phyloP scores from a whole-genome alignment of 2,797 vertebrate genomes.

The Eulemur albifrons region DNA sequence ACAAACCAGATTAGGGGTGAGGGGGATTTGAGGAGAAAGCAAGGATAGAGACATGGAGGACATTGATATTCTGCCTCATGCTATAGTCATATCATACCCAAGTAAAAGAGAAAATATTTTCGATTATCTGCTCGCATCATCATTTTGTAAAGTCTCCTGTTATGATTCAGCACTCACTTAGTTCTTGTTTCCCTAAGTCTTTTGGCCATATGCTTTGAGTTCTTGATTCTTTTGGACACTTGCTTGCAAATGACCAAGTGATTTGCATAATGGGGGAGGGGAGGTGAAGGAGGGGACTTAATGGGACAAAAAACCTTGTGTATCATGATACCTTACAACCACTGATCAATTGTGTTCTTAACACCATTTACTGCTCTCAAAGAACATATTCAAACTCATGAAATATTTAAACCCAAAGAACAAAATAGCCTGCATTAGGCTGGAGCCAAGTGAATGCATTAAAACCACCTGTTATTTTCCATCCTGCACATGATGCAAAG shows the following conservation, averaged over 20 bases:
- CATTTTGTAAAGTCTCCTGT: background rate
- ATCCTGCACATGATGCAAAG: background rate
- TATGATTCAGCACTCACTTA: background rate
- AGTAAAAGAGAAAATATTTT: background rate
- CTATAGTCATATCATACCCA: background rate
- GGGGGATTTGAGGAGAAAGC: background rate
- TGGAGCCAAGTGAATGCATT: conserved; percentile 26
- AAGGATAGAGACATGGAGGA: background rate
- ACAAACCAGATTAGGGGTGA: background rate
- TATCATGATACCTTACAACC: background rate
- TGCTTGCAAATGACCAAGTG: background rate
- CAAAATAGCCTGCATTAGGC: conserved; percentile 20
- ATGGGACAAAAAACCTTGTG: background rate
- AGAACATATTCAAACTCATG: conserved; percentile 20
- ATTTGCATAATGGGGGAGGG: background rate
- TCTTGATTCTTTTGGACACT: background rate
- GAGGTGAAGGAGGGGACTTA: background rate
- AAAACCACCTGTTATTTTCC: background rate
- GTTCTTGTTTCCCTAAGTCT: background rate
- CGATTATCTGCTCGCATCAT: background rate
- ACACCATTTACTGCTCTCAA: background rate
- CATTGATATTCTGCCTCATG: background rate
- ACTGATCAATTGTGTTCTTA: background rate
- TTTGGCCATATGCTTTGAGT: background rate
- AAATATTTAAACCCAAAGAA: conserved; percentile 45